These are phyloP conservation scores for Hipparchia sbordonii DNA, from an alignment of 2,888 invertebrate genomes.

Conservation along the genomic window DNA sequence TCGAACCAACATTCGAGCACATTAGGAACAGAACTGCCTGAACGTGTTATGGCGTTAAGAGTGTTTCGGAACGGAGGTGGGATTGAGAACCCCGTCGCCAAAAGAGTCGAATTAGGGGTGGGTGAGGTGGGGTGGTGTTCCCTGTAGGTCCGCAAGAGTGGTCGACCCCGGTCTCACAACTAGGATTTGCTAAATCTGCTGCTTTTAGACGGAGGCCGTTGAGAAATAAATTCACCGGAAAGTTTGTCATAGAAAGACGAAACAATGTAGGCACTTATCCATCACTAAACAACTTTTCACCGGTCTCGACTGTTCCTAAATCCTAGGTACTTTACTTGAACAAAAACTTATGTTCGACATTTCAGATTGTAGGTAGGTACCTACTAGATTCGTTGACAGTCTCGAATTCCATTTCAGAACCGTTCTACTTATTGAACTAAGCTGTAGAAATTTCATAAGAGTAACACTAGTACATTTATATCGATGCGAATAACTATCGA, in stretches of 20 bases:
- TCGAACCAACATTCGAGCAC: constrained; percentile 52
- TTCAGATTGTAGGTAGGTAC: background rate
- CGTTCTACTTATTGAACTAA: too few species aligned
- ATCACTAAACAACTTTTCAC: background rate
- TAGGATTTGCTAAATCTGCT: constrained; percentile 80
- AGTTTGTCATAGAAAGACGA: background rate
- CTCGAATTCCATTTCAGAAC: background rate
- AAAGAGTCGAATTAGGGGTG: constrained; percentile 78
- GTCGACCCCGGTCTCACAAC: constrained; percentile 77
- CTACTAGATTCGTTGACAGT: background rate
- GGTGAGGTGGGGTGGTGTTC: constrained; percentile 64
- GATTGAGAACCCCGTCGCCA: constrained; percentile 77
- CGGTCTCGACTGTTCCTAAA: background rate
- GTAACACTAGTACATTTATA: too few species aligned
- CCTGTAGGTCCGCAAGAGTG: constrained; percentile 66
- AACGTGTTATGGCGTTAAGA: constrained; percentile 50
- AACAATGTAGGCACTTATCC: background rate
- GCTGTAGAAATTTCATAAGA: too few species aligned
- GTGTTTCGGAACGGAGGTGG: constrained; percentile 58
- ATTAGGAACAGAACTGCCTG: constrained; percentile 53
- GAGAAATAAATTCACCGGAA: constrained; percentile 47
- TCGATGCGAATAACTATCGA: too few species aligned
- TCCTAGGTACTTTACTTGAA: background rate
- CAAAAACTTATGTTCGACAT: background rate
- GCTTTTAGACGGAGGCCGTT: constrained; percentile 60